Evolutionary conservation across 1,140 invertebrate species (phyloP), one percentile per base, ranked within the genome.

Genomic region (Telenomus remus): DNA sequence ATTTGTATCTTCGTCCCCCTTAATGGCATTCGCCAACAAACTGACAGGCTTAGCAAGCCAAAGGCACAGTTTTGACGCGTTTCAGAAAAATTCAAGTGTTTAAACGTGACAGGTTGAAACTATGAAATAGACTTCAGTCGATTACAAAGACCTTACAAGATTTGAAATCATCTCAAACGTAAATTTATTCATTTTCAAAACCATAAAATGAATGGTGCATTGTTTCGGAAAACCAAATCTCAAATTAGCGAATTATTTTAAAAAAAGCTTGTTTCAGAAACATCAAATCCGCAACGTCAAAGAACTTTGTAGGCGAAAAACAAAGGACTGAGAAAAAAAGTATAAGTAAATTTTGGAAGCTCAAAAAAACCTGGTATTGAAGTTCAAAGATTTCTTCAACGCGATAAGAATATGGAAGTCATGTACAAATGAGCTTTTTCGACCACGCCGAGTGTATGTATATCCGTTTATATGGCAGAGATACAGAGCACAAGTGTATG

Each of bases 391-490:
- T 64, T 70, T 55, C 46, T 66, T 39, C 54, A 43, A 43, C 53
- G 54, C 47, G 35, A n/a, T 34, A 15, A 49, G 70, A 69, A 73
- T 74, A 74, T 66, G 54, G 56, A 54, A 76, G 69, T 74, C 76
- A 55, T 50, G 76, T 61, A 60, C 46, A 74, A 78, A 78, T 74
- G 76, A 78, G 70, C 66, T 72, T 78, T 78, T 78, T 73, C 66
- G 65, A 14, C 50, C 46, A 49, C n/a, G 35, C 42, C 57, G 51
- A 8, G 44, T 49, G 55, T 27, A 27, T 27, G 19, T 76, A 70
- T 70, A 68, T 65, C 43, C 69, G 39, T 65, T 48, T 54, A 68
- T 48, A 48, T 43, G 27, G 47, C 7, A 13, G 14, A 33, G 54
- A 66, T 70, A 66, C 70, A 74, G 69, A 65, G 76, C 76, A 64